These are phyloP conservation scores for Ciconia stormi DNA, from an alignment of 2,113 vertebrate genomes.

Conservation along the genomic window DNA sequence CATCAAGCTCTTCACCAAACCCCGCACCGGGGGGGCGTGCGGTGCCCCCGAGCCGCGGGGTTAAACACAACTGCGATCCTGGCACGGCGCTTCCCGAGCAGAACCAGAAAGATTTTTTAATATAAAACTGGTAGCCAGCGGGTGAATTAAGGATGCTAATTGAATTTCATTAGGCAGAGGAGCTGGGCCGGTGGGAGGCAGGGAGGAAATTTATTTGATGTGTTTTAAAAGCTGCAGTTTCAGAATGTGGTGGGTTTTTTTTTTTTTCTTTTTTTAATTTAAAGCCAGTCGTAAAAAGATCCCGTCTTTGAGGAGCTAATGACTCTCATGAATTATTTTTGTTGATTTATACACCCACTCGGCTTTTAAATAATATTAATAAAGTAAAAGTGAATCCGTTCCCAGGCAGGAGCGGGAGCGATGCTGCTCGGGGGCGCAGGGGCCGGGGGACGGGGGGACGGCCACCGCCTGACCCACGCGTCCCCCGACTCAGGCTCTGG, in stretches of 20 bases:
- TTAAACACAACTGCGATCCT: neutral
- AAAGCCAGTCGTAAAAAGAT: constrained; percentile 50
- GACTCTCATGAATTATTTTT: constrained; percentile 73
- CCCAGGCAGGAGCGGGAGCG: neutral
- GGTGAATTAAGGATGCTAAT: constrained; percentile 69
- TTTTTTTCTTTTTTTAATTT: constrained; percentile 46
- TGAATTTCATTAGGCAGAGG: constrained; percentile 69
- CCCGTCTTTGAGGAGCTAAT: constrained; percentile 63
- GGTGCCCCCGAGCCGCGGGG: rapidly evolving
- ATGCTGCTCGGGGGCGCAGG: neutral
- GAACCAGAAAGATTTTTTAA: neutral
- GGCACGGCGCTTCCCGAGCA: neutral
- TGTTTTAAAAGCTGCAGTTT: constrained; percentile 65
- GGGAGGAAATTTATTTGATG: constrained; percentile 58
- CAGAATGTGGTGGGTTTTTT: neutral
- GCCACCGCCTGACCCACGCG: neutral
- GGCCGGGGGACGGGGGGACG: rapidly evolving
- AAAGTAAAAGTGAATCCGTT: neutral
- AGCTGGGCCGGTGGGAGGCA: constrained; percentile 57
- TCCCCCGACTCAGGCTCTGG: neutral
- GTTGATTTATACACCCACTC: constrained; percentile 71
- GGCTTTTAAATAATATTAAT: constrained; percentile 56
- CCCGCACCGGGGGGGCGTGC: rapidly evolving
- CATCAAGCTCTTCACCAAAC: neutral
- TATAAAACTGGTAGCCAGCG: neutral